Base-by-base conservation (phyloP, 2,113 vertebrate genomes). In the Hemicordylus capensis region DNA sequence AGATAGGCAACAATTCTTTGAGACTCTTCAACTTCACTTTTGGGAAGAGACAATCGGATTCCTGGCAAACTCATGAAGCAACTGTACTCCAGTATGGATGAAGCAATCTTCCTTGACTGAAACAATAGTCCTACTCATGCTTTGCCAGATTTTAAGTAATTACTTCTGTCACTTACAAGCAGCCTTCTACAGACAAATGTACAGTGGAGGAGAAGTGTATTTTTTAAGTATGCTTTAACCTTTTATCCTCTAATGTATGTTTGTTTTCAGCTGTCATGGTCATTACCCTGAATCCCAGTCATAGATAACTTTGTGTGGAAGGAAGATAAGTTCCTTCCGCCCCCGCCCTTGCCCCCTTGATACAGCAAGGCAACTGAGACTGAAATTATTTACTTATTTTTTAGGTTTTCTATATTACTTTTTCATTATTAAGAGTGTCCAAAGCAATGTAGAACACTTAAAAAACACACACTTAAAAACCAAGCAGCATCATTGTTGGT, bases 71-170 rank as follows among this genome's bases (percentile, higher is more conserved):
- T 80, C 87, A 78, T 61, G 17, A 84, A 83, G 85, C 64, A 61
- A 46, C 6, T 77, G n/a, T 0, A 0, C 34, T 89, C 6, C n/a
- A 85, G 37, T 26, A 78, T 80, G 39, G 89, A 89, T 75, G 26
- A 90, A 44, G 86, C 67, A 44, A 85, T 86, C 63, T 88, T 90
- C 81, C 66, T 78, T 84, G 77, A 80, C 70, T 26, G 6, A 61
- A 84, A 83, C 85, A 66, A 51, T 56, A 44, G 63, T 84, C 46
- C 63, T 86, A 39, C 15, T 76, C 61, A 42, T 76, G 14, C 28
- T 89, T 83, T 88, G 34, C 37, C 48, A 88, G 81, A 17, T 63
- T 59, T 58, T 66, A 87, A 84, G 70, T 58, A 75, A 87, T 81
- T 0, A 0, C 3, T 6, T 89, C 83, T 19, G 70, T 61, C 72